phyloP scores from a whole-genome alignment of 2,888 invertebrate species.

The Halictus ligatus region DNA sequence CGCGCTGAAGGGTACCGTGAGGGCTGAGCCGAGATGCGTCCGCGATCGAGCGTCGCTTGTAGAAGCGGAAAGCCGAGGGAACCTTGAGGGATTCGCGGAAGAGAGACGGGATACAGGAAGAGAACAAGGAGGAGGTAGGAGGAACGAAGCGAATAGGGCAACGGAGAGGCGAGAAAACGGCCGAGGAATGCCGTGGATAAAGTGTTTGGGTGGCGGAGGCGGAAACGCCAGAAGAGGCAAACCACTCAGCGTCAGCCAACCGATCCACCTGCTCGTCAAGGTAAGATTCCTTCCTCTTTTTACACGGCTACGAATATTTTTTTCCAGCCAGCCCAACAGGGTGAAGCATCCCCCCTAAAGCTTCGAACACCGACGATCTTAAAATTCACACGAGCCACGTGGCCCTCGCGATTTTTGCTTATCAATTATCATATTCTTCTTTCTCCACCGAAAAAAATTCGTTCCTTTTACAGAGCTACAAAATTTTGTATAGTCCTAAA shows the following conservation, averaged over 20 bases:
- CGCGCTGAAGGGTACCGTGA: neutral
- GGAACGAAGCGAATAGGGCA: constrained; percentile 56
- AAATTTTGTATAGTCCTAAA: no score
- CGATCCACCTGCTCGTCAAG: constrained; percentile 83
- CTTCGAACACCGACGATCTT: neutral
- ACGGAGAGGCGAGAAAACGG: constrained; percentile 67
- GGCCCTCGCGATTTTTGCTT: no score
- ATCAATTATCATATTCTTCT: no score
- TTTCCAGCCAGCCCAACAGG: neutral
- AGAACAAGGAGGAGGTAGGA: constrained; percentile 20
- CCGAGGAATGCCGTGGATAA: constrained; percentile 83
- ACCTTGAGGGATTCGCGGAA: constrained; percentile 55
- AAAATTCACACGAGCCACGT: no score
- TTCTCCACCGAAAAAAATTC: no score
- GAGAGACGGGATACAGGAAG: constrained; percentile 29
- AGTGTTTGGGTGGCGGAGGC: constrained; percentile 82
- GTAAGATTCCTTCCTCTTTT: constrained; percentile 70
- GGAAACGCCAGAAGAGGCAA: constrained; percentile 82
- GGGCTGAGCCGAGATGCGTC: constrained; percentile 48
- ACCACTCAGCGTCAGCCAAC: constrained; percentile 83
- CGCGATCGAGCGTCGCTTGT: constrained; percentile 37
- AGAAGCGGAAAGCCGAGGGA: constrained; percentile 56
- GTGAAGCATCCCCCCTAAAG: neutral
- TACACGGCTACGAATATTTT: constrained; percentile 3
- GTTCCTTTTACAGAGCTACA: no score